phyloP scores from a whole-genome alignment of 2,113 vertebrate species.

The Leucopsar rothschildi region DNA sequence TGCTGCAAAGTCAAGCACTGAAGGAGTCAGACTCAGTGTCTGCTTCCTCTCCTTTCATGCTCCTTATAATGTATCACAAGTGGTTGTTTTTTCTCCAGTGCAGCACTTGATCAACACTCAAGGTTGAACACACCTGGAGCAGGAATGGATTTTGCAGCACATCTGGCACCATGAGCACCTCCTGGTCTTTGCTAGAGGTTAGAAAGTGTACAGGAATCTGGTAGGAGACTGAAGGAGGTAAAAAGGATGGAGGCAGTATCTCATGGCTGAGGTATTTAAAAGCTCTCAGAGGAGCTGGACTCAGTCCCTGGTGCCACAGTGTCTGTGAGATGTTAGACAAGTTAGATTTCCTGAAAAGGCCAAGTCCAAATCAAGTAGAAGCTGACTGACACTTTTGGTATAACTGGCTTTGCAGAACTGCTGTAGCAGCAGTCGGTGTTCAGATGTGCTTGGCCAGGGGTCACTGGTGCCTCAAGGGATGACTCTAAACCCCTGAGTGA shows the following conservation, averaged over 20 bases:
- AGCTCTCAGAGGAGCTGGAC: background rate
- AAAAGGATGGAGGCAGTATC: background rate
- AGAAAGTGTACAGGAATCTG: fast-evolving
- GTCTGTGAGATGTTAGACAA: background rate
- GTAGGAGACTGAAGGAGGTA: background rate
- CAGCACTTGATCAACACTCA: background rate
- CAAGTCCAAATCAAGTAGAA: background rate
- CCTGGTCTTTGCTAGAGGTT: background rate
- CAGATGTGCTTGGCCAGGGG: background rate
- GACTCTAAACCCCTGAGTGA: background rate
- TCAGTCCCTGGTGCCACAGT: background rate
- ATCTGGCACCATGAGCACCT: fast-evolving
- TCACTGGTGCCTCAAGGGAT: fast-evolving
- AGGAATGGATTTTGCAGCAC: fast-evolving
- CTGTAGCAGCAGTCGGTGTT: background rate
- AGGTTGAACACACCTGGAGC: background rate
- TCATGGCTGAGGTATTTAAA: background rate
- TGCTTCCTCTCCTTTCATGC: background rate
- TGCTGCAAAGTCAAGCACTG: background rate
- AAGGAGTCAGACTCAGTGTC: background rate
- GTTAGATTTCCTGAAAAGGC: background rate
- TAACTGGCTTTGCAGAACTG: background rate
- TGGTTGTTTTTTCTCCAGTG: background rate
- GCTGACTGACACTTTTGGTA: background rate
- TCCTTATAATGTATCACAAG: background rate